These are phyloP conservation scores for Harpalus rubripes DNA, from an alignment of 2,888 invertebrate species.

Conservation along the genomic window DNA sequence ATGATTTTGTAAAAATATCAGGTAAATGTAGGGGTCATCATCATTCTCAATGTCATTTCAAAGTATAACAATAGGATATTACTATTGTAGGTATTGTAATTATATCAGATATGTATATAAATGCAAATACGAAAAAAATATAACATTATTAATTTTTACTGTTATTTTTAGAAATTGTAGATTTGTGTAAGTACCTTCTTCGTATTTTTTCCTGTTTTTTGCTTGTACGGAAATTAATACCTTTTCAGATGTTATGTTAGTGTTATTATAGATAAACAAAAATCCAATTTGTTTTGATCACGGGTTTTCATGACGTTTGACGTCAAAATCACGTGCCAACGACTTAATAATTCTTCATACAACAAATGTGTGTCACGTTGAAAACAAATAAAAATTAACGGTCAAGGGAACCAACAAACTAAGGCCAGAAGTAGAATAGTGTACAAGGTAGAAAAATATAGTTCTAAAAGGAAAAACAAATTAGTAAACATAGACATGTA, in stretches of 20 bases:
- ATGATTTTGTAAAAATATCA: too few relatives aligned
- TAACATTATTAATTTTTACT: too few relatives aligned
- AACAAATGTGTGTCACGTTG: constrained; percentile 15
- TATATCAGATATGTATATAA: too few relatives aligned
- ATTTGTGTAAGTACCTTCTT: not conserved
- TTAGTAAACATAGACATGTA: not conserved
- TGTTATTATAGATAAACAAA: not conserved
- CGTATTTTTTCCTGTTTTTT: not conserved
- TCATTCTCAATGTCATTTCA: too few relatives aligned
- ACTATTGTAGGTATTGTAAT: too few relatives aligned
- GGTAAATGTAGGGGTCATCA: too few relatives aligned
- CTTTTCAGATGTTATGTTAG: constrained; percentile 3
- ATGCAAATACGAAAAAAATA: too few relatives aligned
- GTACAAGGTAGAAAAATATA: constrained; percentile 10
- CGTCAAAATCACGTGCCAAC: not conserved
- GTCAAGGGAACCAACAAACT: constrained; percentile 31
- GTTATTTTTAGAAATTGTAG: not conserved
- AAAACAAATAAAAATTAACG: constrained; percentile 30
- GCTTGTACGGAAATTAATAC: not conserved
- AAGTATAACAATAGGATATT: too few relatives aligned
- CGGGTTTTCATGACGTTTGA: not conserved
- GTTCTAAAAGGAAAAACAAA: constrained; percentile 2
- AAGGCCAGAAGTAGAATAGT: constrained; percentile 14
- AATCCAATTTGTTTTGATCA: constrained; percentile 10
- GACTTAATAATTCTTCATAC: not conserved